Conservation (phyloP, 2,797 vertebrate species). For the Kryptolebias ocellatus region DNA sequence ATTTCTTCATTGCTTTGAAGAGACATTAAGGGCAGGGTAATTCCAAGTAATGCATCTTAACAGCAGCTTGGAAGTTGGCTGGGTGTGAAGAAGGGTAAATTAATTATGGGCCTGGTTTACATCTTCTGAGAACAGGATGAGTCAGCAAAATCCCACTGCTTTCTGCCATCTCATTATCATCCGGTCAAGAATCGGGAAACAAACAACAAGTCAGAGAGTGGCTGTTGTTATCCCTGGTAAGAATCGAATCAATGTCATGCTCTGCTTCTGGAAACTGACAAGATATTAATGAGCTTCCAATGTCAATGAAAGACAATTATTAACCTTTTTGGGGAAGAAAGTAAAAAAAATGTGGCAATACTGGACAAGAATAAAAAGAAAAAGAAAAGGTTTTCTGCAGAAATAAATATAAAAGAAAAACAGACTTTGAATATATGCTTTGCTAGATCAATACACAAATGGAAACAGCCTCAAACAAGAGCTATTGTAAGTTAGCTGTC, state of each 20-base stretch:
- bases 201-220: conserved; percentile 53
- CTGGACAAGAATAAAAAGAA: background rate
- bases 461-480: conserved; percentile 9
- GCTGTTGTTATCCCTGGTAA: conserved; percentile 61
- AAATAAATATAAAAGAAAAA: conserved; percentile 36
- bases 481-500: conserved; percentile 10
- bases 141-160: conserved; percentile 66
- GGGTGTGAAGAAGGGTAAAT: conserved; percentile 55
- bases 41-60: conserved; percentile 37
- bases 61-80: conserved; percentile 52
- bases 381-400: conserved; percentile 21
- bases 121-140: conserved; percentile 55
- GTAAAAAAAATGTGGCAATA: conserved; percentile 9
- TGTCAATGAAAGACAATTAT: conserved; percentile 77
- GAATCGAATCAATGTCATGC: conserved; percentile 74
- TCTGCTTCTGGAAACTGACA: conserved; percentile 59
- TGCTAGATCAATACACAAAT: conserved; percentile 40
- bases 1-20: conserved; percentile 51
- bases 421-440: conserved; percentile 1
- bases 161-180: conserved; percentile 69
- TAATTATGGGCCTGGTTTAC: conserved; percentile 68
- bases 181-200: conserved; percentile 53
- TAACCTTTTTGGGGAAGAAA: conserved; percentile 41
- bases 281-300: conserved; percentile 78
- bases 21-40: conserved; percentile 51